phyloP scores from a whole-genome alignment of 2,797 vertebrate species.

The Lacerta agilis region DNA sequence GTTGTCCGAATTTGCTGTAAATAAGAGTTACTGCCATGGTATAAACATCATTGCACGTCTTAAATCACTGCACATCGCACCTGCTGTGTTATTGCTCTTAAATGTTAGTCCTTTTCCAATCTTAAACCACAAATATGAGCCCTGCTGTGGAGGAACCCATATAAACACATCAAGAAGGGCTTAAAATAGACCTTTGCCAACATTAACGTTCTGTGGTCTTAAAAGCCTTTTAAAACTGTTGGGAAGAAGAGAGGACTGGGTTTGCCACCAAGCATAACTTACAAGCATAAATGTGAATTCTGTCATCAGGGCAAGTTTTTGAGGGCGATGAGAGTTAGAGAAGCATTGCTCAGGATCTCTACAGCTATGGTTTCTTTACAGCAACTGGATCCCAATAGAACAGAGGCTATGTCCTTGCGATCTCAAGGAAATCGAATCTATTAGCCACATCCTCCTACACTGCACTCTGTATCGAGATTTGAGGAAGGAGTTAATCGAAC shows the following conservation, averaged over 20 bases:
- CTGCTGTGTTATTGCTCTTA: rapidly evolving
- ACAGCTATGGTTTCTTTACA: neutral
- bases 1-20: neutral
- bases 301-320: neutral
- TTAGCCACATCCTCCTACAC: no score
- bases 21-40: neutral
- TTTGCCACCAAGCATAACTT: neutral
- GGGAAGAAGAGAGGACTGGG: neutral
- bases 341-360: neutral
- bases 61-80: neutral
- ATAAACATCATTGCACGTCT: neutral
- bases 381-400: no score
- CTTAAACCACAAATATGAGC: neutral
- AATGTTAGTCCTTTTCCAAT: neutral
- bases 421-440: no score
- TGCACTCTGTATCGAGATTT: no score
- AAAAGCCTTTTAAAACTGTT: neutral
- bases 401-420: no score
- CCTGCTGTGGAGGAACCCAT: neutral
- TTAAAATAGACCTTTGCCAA: neutral
- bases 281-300: neutral
- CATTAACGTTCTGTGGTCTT: neutral
- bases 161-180: neutral
- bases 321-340: neutral
- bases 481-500: no score